Percentiles rank a stretch among this genome's conserved stretches.
Evolutionary conservation across 1,140 invertebrate species (phyloP).

Genomic region (Tyrophagus putrescentiae): DNA sequence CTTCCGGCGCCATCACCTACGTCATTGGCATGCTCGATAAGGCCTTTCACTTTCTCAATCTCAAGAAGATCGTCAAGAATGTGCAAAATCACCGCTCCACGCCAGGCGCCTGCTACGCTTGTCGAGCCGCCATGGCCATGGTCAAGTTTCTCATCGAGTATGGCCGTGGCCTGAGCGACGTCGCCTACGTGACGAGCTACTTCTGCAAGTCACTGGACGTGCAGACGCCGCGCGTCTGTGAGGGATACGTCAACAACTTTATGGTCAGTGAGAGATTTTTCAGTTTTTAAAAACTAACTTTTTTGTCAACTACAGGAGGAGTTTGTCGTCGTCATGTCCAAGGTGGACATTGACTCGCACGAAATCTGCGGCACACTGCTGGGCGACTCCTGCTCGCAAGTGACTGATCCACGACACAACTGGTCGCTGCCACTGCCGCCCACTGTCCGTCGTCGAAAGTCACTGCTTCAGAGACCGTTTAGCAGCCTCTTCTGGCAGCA

Average conservation of each 20-base stretch:
- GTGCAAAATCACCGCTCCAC: constrained; percentile 12
- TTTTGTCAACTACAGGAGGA: constrained; percentile 45
- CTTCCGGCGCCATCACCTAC: not conserved
- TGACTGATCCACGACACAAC: constrained; percentile 60
- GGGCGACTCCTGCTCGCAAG: constrained; percentile 63
- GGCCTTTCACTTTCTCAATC: constrained; percentile 22
- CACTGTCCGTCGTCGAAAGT: constrained; percentile 43
- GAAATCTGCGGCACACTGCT: constrained; percentile 82
- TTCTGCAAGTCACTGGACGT: constrained; percentile 23
- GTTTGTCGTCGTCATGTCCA: constrained; percentile 60
- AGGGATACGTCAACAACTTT: constrained; percentile 24
- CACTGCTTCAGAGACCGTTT: not conserved
- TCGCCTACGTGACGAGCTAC: constrained; percentile 20
- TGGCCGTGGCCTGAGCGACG: constrained; percentile 24
- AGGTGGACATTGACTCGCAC: constrained; percentile 58
- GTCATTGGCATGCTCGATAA: not conserved
- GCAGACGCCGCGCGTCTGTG: constrained; percentile 23
- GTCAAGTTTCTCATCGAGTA: constrained; percentile 23
- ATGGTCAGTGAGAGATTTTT: constrained; percentile 21
- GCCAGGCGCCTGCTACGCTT: constrained; percentile 20
- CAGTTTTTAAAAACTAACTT: constrained; percentile 11
- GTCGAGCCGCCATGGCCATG: constrained; percentile 23
- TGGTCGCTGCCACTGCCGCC: constrained; percentile 77
- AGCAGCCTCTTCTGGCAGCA: no score
- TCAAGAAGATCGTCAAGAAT: constrained; percentile 22